phyloP scores from a whole-genome alignment of 2,888 invertebrate genomes.

The Urechis unicinctus region DNA sequence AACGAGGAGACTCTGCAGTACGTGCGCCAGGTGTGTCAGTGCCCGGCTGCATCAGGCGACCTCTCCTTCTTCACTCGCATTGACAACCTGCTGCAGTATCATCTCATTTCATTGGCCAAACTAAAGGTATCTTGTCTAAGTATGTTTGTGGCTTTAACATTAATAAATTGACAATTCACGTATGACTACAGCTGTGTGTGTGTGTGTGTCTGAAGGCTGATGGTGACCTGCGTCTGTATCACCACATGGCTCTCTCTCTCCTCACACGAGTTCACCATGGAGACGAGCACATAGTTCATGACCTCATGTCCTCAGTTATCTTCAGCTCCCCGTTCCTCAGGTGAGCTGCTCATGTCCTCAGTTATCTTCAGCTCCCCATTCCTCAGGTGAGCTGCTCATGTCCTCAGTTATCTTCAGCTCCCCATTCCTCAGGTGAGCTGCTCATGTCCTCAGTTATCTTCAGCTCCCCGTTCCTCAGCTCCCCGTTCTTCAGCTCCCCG shows the following conservation, averaged over 20 bases:
- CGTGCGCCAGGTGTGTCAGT: conserved; percentile 31
- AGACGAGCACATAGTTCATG: conserved; percentile 33
- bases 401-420: no score
- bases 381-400: conserved; percentile 24
- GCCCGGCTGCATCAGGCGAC: conserved; percentile 13
- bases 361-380: conserved; percentile 37
- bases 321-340: no score
- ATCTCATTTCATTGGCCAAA: conserved; percentile 29
- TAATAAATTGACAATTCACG: no score
- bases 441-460: no score
- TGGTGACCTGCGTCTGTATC: conserved; percentile 20
- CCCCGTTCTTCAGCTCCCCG: no score
- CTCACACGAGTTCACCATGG: conserved; percentile 39
- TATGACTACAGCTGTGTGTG: no score
- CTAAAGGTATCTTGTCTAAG: conserved; percentile 24
- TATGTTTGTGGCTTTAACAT: no score
- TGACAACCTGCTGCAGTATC: conserved; percentile 40
- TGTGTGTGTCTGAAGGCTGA: not conserved
- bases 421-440: no score
- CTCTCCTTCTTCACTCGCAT: conserved; percentile 38
- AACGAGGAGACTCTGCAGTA: conserved; percentile 32
- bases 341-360: conserved; percentile 39
- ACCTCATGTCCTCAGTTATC: not conserved
- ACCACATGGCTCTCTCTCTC: conserved; percentile 35
- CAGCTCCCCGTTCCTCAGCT: no score